Evolutionary conservation across 2,888 invertebrate genomes (phyloP).

Genomic region (Lamellibrachia columna): DNA sequence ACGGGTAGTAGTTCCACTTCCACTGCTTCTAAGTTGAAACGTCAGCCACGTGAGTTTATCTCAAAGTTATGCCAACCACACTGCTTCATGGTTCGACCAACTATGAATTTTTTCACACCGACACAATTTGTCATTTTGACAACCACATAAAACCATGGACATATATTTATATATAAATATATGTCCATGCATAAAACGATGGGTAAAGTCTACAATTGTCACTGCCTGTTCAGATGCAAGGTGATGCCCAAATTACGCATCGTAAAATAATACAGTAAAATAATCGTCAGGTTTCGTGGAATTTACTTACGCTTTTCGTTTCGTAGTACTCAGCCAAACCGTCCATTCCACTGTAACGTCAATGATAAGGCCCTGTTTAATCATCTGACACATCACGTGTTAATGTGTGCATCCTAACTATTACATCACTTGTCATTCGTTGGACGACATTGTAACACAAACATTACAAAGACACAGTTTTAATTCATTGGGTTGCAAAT

Average conservation of each 20-base stretch:
- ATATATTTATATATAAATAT: too few species aligned
- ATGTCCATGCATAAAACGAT: too few species aligned
- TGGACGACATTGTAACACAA: not conserved
- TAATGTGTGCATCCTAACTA: not conserved
- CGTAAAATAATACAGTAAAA: not conserved
- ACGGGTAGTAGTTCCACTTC: too few species aligned
- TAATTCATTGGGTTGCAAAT: slow-evolving; percentile 81
- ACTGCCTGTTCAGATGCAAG: too few species aligned
- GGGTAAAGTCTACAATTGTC: too few species aligned
- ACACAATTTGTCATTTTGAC: too few species aligned
- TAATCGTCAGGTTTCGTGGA: not conserved
- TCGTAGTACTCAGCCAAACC: not conserved
- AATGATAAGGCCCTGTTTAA: not conserved
- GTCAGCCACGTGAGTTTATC: too few species aligned
- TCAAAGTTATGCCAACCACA: too few species aligned
- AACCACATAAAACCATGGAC: too few species aligned
- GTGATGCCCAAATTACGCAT: not conserved
- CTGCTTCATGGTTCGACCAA: too few species aligned
- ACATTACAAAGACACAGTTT: slow-evolving; percentile 39
- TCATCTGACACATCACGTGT: not conserved
- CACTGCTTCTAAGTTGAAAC: too few species aligned
- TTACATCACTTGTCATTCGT: not conserved
- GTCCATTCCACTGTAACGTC: not conserved
- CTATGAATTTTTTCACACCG: too few species aligned
- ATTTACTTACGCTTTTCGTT: not conserved